Base-by-base conservation (phyloP, 2,797 vertebrate genomes). In the Sebastes matsubarae region DNA sequence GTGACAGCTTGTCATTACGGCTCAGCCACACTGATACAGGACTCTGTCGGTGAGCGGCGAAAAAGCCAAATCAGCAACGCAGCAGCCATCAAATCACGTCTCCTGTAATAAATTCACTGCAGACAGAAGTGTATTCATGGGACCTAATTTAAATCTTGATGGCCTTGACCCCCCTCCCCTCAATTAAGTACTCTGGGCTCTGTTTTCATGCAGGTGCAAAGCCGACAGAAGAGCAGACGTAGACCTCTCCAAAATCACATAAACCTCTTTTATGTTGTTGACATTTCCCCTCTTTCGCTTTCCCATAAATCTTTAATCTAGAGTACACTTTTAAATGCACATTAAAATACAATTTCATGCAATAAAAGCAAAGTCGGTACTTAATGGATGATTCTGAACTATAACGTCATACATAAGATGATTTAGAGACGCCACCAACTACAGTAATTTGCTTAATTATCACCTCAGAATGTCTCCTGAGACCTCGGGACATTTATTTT, bases 1-100 rank as follows among this genome's bases (percentile, higher is more conserved):
- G 73, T 52, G 75, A 82, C 87, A 87, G 86, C 78, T 68, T 82
- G 85, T 90, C 88, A 71, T 81, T 68, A 42, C 9, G 27, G 70
- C 74, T 88, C 72, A 84, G 72, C 42, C 32, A 24, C 59, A 64
- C 25, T 75, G 50, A 83, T 22, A 30, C 68, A 80, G 72, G 73
- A 66, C 32, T 72, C 72, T 55, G 78, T 78, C 83, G 79, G 46
- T 4, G n/a, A 68, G 12, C 46, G n/a, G 57, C 20, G 20, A 67
- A 73, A 30, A 46, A 76, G 71, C 52, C 11, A 66, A 64, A 81
- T 83, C 73, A 80, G 75, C 80, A 65, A 54, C 69, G 60, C 13
- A 16, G 8, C 46, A 58, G 67, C 25, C 75, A 66, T 86, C 72
- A 81, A 55, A 73, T 29, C 46, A n/a, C 14, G 3, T 61, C 82